Evolutionary conservation across 2,113 vertebrate genomes (phyloP).

Genomic region (Psilopsiagon aurifrons): DNA sequence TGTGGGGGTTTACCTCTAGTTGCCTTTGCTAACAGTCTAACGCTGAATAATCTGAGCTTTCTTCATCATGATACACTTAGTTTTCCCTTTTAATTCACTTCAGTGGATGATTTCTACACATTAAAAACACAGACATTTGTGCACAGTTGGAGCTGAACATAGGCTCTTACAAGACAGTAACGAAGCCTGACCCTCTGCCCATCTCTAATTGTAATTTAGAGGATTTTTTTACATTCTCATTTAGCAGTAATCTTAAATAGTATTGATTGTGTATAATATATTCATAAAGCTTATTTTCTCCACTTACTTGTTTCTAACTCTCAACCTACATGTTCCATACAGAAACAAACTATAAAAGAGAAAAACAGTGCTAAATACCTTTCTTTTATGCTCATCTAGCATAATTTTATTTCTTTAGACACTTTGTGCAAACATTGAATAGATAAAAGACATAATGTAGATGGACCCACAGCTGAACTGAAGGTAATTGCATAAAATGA

Average conservation of each 20-base stretch:
- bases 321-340: slow-evolving; percentile 42
- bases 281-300: slow-evolving; percentile 59
- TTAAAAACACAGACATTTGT: background rate
- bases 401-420: slow-evolving; percentile 77
- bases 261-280: slow-evolving; percentile 17
- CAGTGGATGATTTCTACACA: background rate
- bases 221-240: slow-evolving; percentile 27
- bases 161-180: background rate
- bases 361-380: slow-evolving; percentile 21
- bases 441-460: slow-evolving; percentile 68
- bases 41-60: background rate
- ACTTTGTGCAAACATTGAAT: slow-evolving; percentile 74
- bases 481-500: slow-evolving; percentile 76
- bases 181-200: background rate
- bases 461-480: slow-evolving; percentile 60
- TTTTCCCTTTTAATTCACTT: background rate
- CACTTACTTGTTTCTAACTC: slow-evolving; percentile 47
- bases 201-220: slow-evolving; percentile 33
- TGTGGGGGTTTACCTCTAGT: background rate
- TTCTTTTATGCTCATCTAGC: slow-evolving; percentile 51
- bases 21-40: slow-evolving; percentile 13
- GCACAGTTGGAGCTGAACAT: background rate
- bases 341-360: slow-evolving; percentile 23
- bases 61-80: background rate
- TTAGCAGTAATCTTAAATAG: slow-evolving; percentile 59